phyloP scores from a whole-genome alignment of 1,140 invertebrate species.

The Epicauta chinensis region DNA sequence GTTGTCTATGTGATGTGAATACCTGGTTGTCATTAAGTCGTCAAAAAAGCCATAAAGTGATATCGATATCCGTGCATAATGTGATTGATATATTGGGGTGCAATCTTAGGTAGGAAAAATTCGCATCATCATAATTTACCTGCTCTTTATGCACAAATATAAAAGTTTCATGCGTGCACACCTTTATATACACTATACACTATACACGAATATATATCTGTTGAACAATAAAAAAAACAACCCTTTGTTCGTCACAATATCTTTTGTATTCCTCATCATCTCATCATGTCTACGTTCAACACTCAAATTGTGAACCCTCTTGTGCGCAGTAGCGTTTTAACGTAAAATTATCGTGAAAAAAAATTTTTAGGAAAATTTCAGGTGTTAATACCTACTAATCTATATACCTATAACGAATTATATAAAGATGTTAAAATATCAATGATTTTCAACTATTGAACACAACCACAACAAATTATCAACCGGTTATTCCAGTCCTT shows the following conservation, averaged over 20 bases:
- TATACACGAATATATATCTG: not conserved
- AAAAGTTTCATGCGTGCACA: conserved; percentile 21
- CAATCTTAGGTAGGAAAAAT: conserved; percentile 9
- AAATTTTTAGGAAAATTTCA: too few species aligned
- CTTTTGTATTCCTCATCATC: too few species aligned
- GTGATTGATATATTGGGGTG: conserved; percentile 24
- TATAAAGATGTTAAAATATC: too few species aligned
- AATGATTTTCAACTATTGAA: not conserved
- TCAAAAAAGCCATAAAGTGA: conserved; percentile 8
- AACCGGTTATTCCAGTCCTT: conserved; percentile 2
- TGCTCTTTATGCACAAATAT: conserved; percentile 20
- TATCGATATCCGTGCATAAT: conserved; percentile 23
- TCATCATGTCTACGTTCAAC: too few species aligned
- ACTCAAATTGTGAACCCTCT: too few species aligned
- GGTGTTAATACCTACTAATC: too few species aligned
- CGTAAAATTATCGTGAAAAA: too few species aligned
- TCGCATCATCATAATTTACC: conserved; percentile 17
- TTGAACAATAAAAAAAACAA: not conserved
- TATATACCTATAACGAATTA: too few species aligned
- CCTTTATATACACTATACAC: conserved; percentile 9
- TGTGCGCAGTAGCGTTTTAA: too few species aligned
- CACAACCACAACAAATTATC: not conserved
- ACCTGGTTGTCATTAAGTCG: conserved; percentile 15
- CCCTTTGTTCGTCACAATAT: not conserved
- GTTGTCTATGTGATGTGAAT: not conserved